A percentile compares a stretch with the other conserved stretches of the same genome.
phyloP scores from a whole-genome alignment of 2,797 vertebrate species.

The Dicrostonyx torquatus region DNA sequence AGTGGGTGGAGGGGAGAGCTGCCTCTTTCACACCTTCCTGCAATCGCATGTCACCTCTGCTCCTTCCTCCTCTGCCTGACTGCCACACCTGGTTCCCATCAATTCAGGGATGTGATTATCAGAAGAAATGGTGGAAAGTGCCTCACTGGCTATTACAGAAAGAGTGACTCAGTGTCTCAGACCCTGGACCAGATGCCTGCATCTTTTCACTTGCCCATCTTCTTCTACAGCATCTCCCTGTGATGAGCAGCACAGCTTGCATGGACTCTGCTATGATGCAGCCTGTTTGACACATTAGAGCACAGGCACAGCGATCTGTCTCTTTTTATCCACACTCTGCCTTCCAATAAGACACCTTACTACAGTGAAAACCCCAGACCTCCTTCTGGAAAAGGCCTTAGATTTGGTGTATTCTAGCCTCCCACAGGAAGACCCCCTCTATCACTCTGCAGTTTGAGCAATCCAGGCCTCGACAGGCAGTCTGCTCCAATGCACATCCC shows the following conservation, averaged over 20 bases:
- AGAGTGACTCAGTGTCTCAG: neutral
- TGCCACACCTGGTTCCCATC: conserved; percentile 23
- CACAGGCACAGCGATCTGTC: neutral
- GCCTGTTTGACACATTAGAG: neutral
- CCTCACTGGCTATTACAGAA: neutral
- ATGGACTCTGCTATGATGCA: neutral
- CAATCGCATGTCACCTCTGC: neutral
- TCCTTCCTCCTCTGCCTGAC: neutral
- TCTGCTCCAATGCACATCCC: fast-evolving
- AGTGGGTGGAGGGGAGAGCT: neutral
- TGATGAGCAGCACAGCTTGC: neutral
- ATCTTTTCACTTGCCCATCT: neutral
- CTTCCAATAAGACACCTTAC: neutral
- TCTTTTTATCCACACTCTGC: neutral
- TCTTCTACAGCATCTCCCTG: neutral
- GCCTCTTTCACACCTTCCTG: neutral
- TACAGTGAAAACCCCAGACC: neutral
- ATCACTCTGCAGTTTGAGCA: neutral
- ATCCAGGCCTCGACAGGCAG: neutral
- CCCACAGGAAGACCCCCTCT: neutral
- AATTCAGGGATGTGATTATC: neutral
- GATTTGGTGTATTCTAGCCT: neutral
- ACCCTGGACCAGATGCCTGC: neutral
- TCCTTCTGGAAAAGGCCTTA: neutral
- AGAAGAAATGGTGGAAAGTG: neutral